Evolutionary conservation across 2,888 invertebrate genomes (phyloP).

Genomic region (Drosophila anomalata): DNA sequence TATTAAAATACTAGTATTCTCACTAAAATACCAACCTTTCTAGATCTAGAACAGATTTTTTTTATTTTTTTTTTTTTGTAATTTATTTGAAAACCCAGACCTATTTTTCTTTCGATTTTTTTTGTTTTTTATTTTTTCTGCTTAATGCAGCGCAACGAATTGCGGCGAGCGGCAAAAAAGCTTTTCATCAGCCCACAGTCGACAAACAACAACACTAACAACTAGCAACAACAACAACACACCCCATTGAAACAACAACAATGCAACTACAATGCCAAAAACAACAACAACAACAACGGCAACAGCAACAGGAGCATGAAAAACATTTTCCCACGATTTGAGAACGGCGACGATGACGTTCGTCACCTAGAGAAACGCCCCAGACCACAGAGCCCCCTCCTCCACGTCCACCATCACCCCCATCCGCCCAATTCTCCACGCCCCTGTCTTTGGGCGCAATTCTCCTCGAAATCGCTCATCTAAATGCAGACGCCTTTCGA

Average conservation of each 20-base stretch:
- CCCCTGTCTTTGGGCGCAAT: constrained; percentile 6
- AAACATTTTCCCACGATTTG: constrained; percentile 47
- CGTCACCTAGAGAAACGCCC: constrained; percentile 38
- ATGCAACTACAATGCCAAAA: constrained; percentile 34
- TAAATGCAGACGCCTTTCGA: constrained; percentile 41
- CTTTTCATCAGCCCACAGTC: constrained; percentile 69
- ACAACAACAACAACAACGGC: constrained; percentile 22
- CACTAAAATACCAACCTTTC: not conserved
- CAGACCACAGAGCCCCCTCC: constrained; percentile 11
- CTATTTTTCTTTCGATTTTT: constrained; percentile 2
- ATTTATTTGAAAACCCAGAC: constrained; percentile 1
- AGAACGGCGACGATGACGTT: constrained; percentile 40
- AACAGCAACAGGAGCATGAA: constrained; percentile 38
- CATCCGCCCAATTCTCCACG: not conserved
- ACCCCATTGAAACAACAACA: constrained; percentile 42
- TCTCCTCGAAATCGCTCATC: constrained; percentile 26
- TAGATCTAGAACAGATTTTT: not conserved
- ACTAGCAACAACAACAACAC: constrained; percentile 27
- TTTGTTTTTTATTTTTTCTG: constrained; percentile 48
- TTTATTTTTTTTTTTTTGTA: not conserved
- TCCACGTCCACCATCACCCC: not conserved
- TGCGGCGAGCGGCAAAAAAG: constrained; percentile 62
- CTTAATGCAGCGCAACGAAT: constrained; percentile 75
- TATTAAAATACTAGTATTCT: no score
- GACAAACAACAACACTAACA: constrained; percentile 41